Base-by-base conservation (phyloP, 2,888 invertebrate species). In the Lasius fuliginosus region DNA sequence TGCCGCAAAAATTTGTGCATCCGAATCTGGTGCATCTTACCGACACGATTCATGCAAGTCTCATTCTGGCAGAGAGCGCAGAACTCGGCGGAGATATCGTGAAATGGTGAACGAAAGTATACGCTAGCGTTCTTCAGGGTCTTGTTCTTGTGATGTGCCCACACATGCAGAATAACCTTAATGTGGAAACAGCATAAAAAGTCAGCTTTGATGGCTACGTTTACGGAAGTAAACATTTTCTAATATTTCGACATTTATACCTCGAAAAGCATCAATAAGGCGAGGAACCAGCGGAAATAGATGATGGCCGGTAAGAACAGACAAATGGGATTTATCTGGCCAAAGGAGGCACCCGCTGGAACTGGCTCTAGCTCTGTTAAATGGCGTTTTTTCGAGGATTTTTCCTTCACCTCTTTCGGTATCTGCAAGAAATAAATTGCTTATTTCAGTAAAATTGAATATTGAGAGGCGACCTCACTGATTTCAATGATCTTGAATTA, bases 71-170 rank as follows among this genome's bases (percentile, higher is more conserved):
- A 97, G 36, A 96, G 95, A 5, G 96, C 97, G 93, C 97, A 97
- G 93, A 97, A 97, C 86, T 96, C 96, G 30, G 97, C 96, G 0
- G 96, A 96, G 9, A 97, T 95, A 2, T 96, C 95, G 93, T 97
- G 97, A 87, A 97, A 96, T 0, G 97, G 97, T 89, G 97, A 97
- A 65, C 96, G 96, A 91, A 97, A 97, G 90, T 96, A 97, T 56
- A 97, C 93, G 74, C 95, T 95, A 15, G 96, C 94, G 88, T 97
- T 95, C 90, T 95, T 95, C 53, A 97, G 94, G 67, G 94, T 94
- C 89, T 96, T 96, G 92, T 97, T 97, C 91, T 97, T 97, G 87
- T 96, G 96, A 92, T 97, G 97, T 9, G 97, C 96, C 95, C 96
- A 96, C n/a, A 96, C 95, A 93, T 97, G 97, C 40, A 97, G 94